Evolutionary conservation across 2,888 invertebrate species (phyloP), one percentile per base, ranked within the genome.

Genomic region (Colletes collaris): DNA sequence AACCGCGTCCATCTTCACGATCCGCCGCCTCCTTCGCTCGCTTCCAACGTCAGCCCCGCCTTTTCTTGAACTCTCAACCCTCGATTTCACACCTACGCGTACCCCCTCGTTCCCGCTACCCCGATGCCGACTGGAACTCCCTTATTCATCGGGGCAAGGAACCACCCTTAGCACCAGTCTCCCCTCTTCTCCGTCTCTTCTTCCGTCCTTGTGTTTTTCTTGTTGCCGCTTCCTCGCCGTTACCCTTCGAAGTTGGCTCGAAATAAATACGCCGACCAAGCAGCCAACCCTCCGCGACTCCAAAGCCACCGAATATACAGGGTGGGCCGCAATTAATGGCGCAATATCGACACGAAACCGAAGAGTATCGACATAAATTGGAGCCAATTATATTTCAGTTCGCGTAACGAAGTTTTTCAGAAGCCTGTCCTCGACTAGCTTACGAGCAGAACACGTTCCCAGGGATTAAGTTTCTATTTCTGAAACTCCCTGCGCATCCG

Each of bases 61-160:
- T 67, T 67, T 72, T 16, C 66, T 69, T 46, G 49, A 67, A 59
- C 58, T 66, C 70, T 74, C 81, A 63, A 70, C 82, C 82, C 81
- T 77, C 86, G 88, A 86, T 89, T 88, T 88, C 87, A 82, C 87
- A 82, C 86, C 80, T 84, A 83, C 81, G 74, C 66, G 58, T 59
- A 53, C 73, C 70, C 40, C 66, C 62, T 55, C 76, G 71, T 49
- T 62, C 73, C 53, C 46, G 72, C 52, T 56, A 27, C 60, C 62
- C 27, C 60, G 60, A 50, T 58, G 53, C 76, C 52, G 64, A 53
- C 75, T 64, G 58, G 55, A 82, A 81, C 88, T 83, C 84, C 84
- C 82, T 89, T 85, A 88, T 89, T 87, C 89, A 87, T 88, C 81
- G 83, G 83, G 63, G 66, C 77, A 84, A 83, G 81, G 67, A 82